Conservation (phyloP, 1,140 invertebrate species). For the Cryptotermes secundus region DNA sequence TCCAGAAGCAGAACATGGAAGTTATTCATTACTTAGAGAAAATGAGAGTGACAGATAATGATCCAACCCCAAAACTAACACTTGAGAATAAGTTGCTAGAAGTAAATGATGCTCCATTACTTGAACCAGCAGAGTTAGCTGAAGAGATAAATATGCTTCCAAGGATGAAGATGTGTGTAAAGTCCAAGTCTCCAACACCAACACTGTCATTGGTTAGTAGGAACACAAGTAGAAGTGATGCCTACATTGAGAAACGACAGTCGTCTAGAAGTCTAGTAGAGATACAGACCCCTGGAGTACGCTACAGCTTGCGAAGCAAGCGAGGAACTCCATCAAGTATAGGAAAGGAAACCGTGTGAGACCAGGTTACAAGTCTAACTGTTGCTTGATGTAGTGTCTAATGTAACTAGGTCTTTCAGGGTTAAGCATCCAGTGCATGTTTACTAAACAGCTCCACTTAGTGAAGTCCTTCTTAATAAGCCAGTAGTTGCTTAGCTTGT, state of each 20-base stretch:
- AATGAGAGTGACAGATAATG: background rate
- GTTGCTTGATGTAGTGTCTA: too few relatives aligned
- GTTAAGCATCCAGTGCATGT: too few relatives aligned
- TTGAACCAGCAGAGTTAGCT: background rate
- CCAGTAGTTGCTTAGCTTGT: too few relatives aligned
- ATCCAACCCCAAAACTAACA: background rate
- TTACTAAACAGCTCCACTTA: too few relatives aligned
- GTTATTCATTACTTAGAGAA: background rate
- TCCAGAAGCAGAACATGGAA: slow-evolving; percentile 32
- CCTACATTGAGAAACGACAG: background rate
- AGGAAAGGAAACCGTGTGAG: too few relatives aligned
- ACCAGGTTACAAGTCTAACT: too few relatives aligned
- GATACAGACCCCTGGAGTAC: background rate
- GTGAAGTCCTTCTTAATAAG: too few relatives aligned
- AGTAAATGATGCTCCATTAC: background rate
- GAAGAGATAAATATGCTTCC: background rate
- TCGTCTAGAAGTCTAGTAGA: background rate
- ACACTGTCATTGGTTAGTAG: background rate
- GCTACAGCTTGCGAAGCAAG: background rate
- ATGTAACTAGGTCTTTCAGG: too few relatives aligned
- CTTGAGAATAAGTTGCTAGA: background rate
- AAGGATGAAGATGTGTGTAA: background rate
- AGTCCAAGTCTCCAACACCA: background rate
- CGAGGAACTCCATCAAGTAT: background rate
- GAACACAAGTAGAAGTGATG: background rate